Evolutionary conservation across 2,113 vertebrate species (phyloP), one percentile per base, ranked within the genome.

Genomic region (Parus major): DNA sequence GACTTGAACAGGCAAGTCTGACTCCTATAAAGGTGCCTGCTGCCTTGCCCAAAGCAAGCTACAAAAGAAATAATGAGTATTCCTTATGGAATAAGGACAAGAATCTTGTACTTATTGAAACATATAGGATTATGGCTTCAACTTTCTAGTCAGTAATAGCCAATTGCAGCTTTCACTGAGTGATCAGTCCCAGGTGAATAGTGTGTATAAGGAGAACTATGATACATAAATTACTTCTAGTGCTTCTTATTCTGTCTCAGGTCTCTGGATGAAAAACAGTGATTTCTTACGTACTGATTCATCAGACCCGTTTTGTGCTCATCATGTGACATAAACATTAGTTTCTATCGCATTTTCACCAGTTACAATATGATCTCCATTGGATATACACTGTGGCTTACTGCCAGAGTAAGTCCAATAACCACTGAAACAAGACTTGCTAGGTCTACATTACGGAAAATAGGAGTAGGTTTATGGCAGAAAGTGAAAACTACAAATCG

Each of bases 1-100:
- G 76, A 92, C 84, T 96, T 95, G 87, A 96, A 93, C 90, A 77
- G 95, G 88, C 82, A 95, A 94, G 90, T 73, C 90, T 82, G 75
- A 77, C 47, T 83, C 63, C 65, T 42, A 31, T 27, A 56, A 73
- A 95, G 15, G 39, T 80, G 68, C 59, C 49, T 90, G 31, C 41
- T 88, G 42, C 42, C 44, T 70, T 93, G 85, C 85, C 90, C 87
- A 92, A 22, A 53, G 31, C 63, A 87, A 77, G 47, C 42, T 84
- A 55, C 59, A 33, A 39, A 82, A 88, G 78, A 82, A 95, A 61
- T 55, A 83, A 44, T 0, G 0, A 82, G 5, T 76, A 41, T 56
- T 93, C 27, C 33, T n/a, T 23, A 12, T 5, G n/a, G 60, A 8
- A 83, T 73, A 78, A 81, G 33, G 55, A 63, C 24, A 47, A 27